A percentile compares a stretch with the other conserved stretches of the same genome.
These are phyloP conservation scores for Tenrec ecaudatus DNA, from an alignment of 2,113 vertebrate genomes.

Conservation along the genomic window DNA sequence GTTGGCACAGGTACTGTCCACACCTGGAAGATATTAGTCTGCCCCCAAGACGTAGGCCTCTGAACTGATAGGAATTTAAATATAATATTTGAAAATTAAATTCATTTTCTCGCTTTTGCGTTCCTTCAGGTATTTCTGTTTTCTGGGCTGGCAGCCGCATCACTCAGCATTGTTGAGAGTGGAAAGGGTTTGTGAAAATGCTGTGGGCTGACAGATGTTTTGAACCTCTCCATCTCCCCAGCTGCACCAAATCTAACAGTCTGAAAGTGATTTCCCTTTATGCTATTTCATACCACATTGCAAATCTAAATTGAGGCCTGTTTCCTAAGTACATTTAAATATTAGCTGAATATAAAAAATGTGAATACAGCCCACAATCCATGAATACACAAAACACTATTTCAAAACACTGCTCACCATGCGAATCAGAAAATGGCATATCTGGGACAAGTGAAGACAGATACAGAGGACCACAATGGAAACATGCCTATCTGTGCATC, in stretches of 20 bases:
- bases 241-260: constrained; percentile 68
- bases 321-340: constrained; percentile 81
- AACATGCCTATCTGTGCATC: constrained; percentile 69
- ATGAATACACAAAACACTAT: constrained; percentile 76
- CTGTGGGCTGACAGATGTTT: constrained; percentile 76
- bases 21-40: constrained; percentile 55
- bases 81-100: constrained; percentile 66
- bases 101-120: constrained; percentile 23
- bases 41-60: background rate
- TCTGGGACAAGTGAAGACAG: constrained; percentile 73
- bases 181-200: constrained; percentile 55
- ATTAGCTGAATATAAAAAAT: constrained; percentile 80
- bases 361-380: constrained; percentile 74
- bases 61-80: constrained; percentile 67
- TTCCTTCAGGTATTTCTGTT: constrained; percentile 72
- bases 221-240: constrained; percentile 75
- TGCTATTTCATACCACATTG: constrained; percentile 76
- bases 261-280: constrained; percentile 79
- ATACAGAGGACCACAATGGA: constrained; percentile 62
- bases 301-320: constrained; percentile 75
- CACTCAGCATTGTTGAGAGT: constrained; percentile 42
- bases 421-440: constrained; percentile 78
- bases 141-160: constrained; percentile 59
- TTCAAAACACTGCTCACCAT: constrained; percentile 74
- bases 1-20: constrained; percentile 29